A percentile compares a stretch with the other conserved stretches of the same genome.
These are phyloP conservation scores for Drosophila sechellia DNA, from an alignment of 1,140 invertebrate genomes.

Conservation along the genomic window DNA sequence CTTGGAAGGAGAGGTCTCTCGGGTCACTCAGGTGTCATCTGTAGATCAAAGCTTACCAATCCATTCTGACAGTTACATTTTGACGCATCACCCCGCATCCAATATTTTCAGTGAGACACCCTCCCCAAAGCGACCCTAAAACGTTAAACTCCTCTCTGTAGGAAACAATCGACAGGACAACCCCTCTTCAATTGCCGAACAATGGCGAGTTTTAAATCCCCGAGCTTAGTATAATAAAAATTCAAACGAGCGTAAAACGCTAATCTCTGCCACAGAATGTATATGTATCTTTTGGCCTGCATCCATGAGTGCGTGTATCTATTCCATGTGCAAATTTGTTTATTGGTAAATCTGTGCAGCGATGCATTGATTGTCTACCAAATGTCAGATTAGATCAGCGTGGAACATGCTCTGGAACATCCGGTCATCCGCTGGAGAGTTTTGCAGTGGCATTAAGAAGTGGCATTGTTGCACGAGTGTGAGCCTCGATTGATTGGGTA, in stretches of 20 bases:
- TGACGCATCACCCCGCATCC: constrained; percentile 17
- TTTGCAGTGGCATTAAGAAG: constrained; percentile 5
- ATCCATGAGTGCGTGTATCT: constrained; percentile 50
- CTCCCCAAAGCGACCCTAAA: constrained; percentile 34
- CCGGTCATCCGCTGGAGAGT: constrained; percentile 20
- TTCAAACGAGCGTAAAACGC: constrained; percentile 84
- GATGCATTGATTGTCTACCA: constrained; percentile 75
- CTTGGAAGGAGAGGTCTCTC: constrained; percentile 34
- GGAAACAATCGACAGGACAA: constrained; percentile 52
- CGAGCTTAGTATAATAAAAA: constrained; percentile 81
- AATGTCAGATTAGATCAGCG: constrained; percentile 77
- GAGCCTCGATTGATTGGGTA: constrained; percentile 38
- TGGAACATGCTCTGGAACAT: constrained; percentile 39
- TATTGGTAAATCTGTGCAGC: constrained; percentile 80
- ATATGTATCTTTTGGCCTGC: constrained; percentile 43
- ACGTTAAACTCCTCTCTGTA: constrained; percentile 6
- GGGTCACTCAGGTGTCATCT: constrained; percentile 26
- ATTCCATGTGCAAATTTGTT: constrained; percentile 74
- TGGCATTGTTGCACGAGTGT: constrained; percentile 15
- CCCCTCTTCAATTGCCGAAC: constrained; percentile 72
- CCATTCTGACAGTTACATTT: constrained; percentile 53
- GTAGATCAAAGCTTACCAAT: constrained; percentile 24
- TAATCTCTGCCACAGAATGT: constrained; percentile 76
- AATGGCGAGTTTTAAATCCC: constrained; percentile 73
- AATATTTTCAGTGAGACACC: constrained; percentile 12